phyloP scores from a whole-genome alignment of 2,888 invertebrate genomes.

The Epinotia bilunana region DNA sequence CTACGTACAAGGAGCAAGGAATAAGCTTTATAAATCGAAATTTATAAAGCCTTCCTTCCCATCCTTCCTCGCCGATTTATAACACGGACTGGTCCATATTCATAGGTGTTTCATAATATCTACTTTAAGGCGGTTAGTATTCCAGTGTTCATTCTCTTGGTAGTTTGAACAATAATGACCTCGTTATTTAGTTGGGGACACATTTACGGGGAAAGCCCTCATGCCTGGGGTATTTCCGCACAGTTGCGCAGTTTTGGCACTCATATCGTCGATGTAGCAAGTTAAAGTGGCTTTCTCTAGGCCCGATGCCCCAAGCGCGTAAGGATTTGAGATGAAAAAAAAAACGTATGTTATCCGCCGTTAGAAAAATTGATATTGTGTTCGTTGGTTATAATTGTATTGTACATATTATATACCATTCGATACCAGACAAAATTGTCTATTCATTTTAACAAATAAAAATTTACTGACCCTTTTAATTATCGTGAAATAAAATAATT shows the following conservation, averaged over 20 bases:
- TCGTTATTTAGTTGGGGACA: constrained; percentile 39
- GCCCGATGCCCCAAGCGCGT: no score
- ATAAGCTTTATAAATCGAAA: constrained; percentile 3
- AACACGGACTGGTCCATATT: constrained; percentile 1
- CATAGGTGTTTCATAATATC: constrained; percentile 35
- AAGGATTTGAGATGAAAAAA: no score
- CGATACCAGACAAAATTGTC: no score
- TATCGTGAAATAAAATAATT: no score
- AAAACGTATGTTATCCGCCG: no score
- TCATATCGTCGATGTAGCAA: background rate
- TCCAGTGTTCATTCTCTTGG: constrained; percentile 36
- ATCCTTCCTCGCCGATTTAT: constrained; percentile 15
- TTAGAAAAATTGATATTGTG: no score
- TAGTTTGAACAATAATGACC: constrained; percentile 39
- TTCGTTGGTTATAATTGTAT: no score
- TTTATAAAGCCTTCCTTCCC: background rate
- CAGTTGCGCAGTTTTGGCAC: constrained; percentile 27
- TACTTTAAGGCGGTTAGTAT: constrained; percentile 39
- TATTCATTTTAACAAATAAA: no score
- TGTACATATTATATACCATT: no score
- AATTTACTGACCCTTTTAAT: no score
- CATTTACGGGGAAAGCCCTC: constrained; percentile 31
- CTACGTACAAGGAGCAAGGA: background rate
- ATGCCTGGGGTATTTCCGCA: constrained; percentile 32
- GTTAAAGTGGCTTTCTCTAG: no score